Conservation (phyloP, 2,113 vertebrate species). For the Thomomys bottae region DNA sequence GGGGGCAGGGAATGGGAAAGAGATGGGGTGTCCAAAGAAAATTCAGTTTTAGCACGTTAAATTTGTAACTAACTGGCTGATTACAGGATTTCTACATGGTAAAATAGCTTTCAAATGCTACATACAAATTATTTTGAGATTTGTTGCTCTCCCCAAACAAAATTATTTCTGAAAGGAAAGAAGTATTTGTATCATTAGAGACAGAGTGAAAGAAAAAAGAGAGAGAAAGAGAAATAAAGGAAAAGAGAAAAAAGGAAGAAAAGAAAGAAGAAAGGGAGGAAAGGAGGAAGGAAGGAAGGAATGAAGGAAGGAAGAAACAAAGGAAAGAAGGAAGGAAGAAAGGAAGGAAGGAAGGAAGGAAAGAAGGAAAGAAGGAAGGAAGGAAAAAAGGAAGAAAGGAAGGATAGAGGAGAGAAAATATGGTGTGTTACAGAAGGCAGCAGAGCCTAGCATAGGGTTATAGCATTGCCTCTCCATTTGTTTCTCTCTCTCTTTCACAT, state of each 20-base stretch:
- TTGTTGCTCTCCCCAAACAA: slow-evolving; percentile 26
- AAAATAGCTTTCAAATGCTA: slow-evolving; percentile 79
- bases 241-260: not conserved
- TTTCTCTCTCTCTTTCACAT: slow-evolving; percentile 49
- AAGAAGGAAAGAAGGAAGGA: too few relatives aligned
- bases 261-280: not conserved
- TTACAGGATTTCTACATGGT: slow-evolving; percentile 78
- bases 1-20: not conserved
- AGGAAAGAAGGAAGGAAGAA: not conserved
- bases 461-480: not conserved
- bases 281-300: not conserved
- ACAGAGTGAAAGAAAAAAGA: not conserved
- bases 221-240: not conserved
- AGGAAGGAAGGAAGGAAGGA: not conserved
- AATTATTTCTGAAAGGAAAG: slow-evolving; percentile 56
- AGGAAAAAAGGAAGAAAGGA: not conserved
- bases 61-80: slow-evolving; percentile 72
- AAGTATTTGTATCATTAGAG: slow-evolving; percentile 53
- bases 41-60: slow-evolving; percentile 72
- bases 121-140: slow-evolving; percentile 60
- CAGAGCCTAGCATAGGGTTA: not conserved
- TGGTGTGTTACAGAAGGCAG: slow-evolving; percentile 52
- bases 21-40: slow-evolving; percentile 9
- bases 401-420: not conserved
- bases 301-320: not conserved